Evolutionary conservation across 1,140 invertebrate species (phyloP), one percentile per base, ranked within the genome.

Genomic region (Caerostris extrusa): DNA sequence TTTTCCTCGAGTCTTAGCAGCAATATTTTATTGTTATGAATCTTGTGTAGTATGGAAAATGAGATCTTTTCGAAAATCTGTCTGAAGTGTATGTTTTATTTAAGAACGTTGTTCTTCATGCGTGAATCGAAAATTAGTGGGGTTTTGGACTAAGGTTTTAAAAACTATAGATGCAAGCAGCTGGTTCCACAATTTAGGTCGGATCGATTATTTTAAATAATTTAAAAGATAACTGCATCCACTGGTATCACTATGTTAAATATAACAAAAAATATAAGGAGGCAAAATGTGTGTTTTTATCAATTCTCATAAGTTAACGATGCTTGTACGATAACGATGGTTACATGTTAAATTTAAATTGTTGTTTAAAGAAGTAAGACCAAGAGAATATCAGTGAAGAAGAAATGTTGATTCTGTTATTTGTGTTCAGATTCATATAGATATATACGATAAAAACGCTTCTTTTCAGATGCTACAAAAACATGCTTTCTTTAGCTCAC

Each of bases 21-120:
- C 14, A 12, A 50, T 77, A 77, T 50, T 77, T 77, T 77, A 77
- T 77, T 34, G 19, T 77, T 77, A 77, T 77, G 34, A 77, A 12
- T 53, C 34, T 50, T 77, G 71, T 12, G 69, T 50, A 77, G 71
- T 53, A 50, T 50, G 10, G 71, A 50, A 53, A 77, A 50, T 12
- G 34, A 77, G 71, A 77, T 77, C 34, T 77, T 50, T 3, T 12
- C 5, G 53, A 34, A 50, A 77, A 77, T 77, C 34, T 12, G 34
- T 8, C 10, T 77, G 34, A 8, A 8, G 7, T 4, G 71, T 50
- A 50, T 8, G 53, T 77, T 77, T 77, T 77, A 50, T 77, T 77
- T 77, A 8, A 50, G 53, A 77, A 53, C 34, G 71, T 77, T 77
- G 12, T 53, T 67, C 61, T 67, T n/a, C 5, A 67, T 12, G 34